Evolutionary conservation across 2,797 vertebrate species (phyloP).

Genomic region (Micrastur ruficollis): DNA sequence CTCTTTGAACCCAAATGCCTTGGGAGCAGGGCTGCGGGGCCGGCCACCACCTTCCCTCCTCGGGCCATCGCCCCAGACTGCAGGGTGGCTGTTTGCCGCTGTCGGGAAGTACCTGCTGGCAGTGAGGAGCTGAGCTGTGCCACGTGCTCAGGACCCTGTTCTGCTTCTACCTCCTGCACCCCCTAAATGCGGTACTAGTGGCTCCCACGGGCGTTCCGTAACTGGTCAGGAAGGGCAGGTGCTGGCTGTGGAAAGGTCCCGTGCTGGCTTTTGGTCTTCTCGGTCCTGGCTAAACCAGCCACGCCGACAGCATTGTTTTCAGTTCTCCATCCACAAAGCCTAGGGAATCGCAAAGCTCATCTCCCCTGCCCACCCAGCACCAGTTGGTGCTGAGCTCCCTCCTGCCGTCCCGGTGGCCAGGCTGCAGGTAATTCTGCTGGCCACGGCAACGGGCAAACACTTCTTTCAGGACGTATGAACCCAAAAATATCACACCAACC

Average conservation of each 20-base stretch:
- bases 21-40: conserved; percentile 74
- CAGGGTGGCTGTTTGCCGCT: background rate
- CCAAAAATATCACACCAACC: background rate
- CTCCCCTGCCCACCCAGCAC: too few species aligned
- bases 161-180: background rate
- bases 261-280: background rate
- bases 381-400: background rate
- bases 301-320: background rate
- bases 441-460: fast-evolving
- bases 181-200: background rate
- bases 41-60: conserved; percentile 81
- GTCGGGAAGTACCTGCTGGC: conserved; percentile 3
- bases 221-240: background rate
- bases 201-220: fast-evolving
- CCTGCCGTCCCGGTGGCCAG: background rate
- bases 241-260: background rate
- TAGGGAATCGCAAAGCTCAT: background rate
- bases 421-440: background rate
- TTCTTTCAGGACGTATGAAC: fast-evolving
- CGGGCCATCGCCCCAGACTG: conserved; percentile 56
- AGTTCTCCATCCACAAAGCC: background rate
- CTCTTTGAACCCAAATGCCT: conserved; percentile 79
- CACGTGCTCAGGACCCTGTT: background rate
- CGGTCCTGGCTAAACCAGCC: background rate
- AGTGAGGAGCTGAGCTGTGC: background rate